These are phyloP conservation scores for Hetaerina americana DNA, from an alignment of 1,140 invertebrate species.

Conservation along the genomic window DNA sequence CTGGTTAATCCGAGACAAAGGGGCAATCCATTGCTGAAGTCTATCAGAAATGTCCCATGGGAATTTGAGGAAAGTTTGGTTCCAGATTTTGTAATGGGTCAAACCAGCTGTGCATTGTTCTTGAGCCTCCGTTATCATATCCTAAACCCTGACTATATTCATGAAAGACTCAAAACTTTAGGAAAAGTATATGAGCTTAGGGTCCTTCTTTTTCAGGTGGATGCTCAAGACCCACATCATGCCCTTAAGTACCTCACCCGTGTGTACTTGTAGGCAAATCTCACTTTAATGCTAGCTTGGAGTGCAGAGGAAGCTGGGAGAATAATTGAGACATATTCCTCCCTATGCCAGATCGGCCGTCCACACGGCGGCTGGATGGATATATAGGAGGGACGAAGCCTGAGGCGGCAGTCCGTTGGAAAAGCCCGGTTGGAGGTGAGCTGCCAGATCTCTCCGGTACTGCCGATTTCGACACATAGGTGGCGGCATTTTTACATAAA, in stretches of 20 bases:
- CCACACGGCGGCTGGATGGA: no score
- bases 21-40: constrained; percentile 84
- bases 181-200: constrained; percentile 72
- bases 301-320: constrained; percentile 82
- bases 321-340: constrained; percentile 92
- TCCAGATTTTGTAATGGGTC: constrained; percentile 86
- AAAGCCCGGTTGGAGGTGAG: no score
- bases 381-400: no score
- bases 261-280: constrained; percentile 80
- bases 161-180: constrained; percentile 74
- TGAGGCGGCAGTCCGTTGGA: no score
- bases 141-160: constrained; percentile 90
- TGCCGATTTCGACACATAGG: no score
- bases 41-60: constrained; percentile 69
- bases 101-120: constrained; percentile 71
- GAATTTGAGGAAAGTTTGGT: constrained; percentile 75
- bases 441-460: no score
- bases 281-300: constrained; percentile 90
- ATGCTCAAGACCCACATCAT: constrained; percentile 70
- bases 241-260: constrained; percentile 79
- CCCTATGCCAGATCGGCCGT: no score
- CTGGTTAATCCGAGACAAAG: no score
- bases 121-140: constrained; percentile 85
- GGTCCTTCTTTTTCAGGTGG: constrained; percentile 75
- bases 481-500: no score